phyloP scores from a whole-genome alignment of 1,140 invertebrate genomes.

The Oncopodura yosiiana region DNA sequence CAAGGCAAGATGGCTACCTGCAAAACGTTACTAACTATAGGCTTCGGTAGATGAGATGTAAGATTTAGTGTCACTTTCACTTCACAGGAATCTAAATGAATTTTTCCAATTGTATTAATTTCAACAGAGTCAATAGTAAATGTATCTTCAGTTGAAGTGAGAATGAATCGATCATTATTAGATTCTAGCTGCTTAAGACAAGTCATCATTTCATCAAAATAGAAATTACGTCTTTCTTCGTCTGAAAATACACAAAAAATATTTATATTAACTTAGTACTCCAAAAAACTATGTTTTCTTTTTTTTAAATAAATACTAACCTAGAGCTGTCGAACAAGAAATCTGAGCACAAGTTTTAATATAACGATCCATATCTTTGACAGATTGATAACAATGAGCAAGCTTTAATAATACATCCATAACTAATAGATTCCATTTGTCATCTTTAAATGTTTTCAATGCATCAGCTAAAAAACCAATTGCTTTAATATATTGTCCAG shows the following conservation, averaged over 20 bases:
- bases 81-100: slow-evolving; percentile 31
- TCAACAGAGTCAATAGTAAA: slow-evolving; percentile 31
- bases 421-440: slow-evolving; percentile 72
- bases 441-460: slow-evolving; percentile 70
- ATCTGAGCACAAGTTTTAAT: slow-evolving; percentile 45
- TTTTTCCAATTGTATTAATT: slow-evolving; percentile 33
- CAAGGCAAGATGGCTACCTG: slow-evolving; percentile 24
- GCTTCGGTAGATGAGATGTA: slow-evolving; percentile 31
- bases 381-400: slow-evolving; percentile 71
- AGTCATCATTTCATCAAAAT: slow-evolving; percentile 41
- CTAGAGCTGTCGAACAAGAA: too few relatives aligned
- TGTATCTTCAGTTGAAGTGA: slow-evolving; percentile 29
- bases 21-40: slow-evolving; percentile 14
- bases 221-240: slow-evolving; percentile 38
- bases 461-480: slow-evolving; percentile 78
- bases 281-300: too few relatives aligned
- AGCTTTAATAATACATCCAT: slow-evolving; percentile 71
- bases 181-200: slow-evolving; percentile 38
- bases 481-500: slow-evolving; percentile 76
- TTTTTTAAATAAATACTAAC: too few relatives aligned
- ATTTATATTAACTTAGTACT: too few relatives aligned
- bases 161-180: slow-evolving; percentile 36
- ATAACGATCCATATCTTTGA: slow-evolving; percentile 56
- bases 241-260: slow-evolving; percentile 52
- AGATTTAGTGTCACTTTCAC: slow-evolving; percentile 31